Base-by-base conservation (phyloP, 2,888 invertebrate genomes). In the Perizoma affinitatum region DNA sequence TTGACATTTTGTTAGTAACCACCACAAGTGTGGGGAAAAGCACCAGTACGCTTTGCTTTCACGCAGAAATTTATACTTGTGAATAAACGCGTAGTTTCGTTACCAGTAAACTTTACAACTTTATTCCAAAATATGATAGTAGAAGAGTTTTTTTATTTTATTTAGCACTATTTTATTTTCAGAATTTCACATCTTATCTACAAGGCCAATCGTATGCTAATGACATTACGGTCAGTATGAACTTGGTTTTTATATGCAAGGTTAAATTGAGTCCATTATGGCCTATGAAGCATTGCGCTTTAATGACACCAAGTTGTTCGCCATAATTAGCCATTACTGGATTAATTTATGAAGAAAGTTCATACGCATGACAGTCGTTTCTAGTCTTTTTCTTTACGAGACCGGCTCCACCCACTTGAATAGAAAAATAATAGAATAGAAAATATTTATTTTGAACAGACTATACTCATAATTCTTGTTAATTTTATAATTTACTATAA, bases 241-340 rank as follows among this genome's bases (percentile, higher is more conserved):
- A 59, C 58, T 64, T 70, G 65, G 64, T 76, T 85, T 89, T 82
- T 89, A 88, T 88, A 87, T 69, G 46, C 55, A 40, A 53, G 34
- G 66, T 65, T 56, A 64, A 70, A 86, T 82, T 73, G 80, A 79
- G 87, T 78, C 61, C 84, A 79, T 67, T 66, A 66, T 45, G 73
- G 64, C 75, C 78, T 79, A 83, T 84, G 75, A 81, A 77, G 83
- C 84, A 77, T 83, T 71, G 64, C 74, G 60, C 67, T 73, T 76
- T 82, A 82, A 82, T 80, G 68, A 63, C 67, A 62, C 50, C 59
- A n/a, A n/a, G 33, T 58, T 65, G 51, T 63, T 43, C 56, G 54
- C 61, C 52, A 34, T 65, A 68, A 66, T 66, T 62, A 66, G 50
- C 41, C 34, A 64, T 66, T 66, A 66, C 40, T 43, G 57, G 47